Percentiles rank a stretch among this genome's conserved stretches.
phyloP scores from a whole-genome alignment of 2,113 vertebrate genomes.

The Muntiacus muntjak region DNA sequence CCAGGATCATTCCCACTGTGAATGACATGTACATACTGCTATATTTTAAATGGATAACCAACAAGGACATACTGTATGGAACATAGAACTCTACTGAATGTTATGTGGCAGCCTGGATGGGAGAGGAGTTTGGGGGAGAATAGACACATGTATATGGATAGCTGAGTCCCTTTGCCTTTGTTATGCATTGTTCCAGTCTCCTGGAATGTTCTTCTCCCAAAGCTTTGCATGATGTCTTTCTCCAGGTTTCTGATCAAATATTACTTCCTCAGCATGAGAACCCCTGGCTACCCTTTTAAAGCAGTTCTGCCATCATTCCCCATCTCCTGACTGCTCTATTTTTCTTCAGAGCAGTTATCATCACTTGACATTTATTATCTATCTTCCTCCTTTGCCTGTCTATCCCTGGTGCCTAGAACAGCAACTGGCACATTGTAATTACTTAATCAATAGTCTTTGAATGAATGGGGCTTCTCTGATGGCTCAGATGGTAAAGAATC shows the following conservation, averaged over 20 bases:
- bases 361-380: not conserved
- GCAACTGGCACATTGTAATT: not conserved
- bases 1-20: not conserved
- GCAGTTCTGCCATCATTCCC: not conserved
- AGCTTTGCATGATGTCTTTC: not conserved
- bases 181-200: not conserved
- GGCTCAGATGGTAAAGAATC: not conserved
- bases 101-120: not conserved
- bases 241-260: not conserved
- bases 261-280: not conserved
- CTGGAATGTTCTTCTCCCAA: not conserved
- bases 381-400: not conserved
- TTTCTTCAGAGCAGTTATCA: not conserved
- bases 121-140: not conserved
- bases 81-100: not conserved
- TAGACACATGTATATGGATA: not conserved
- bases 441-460: not conserved
- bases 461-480: not conserved
- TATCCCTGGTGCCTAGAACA: not conserved
- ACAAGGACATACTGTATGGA: not conserved
- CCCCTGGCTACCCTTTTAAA: not conserved
- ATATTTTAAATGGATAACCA: not conserved
- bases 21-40: not conserved
- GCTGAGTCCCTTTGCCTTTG: not conserved
- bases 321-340: not conserved